Percentiles rank a stretch among this genome's conserved stretches.
phyloP scores from a whole-genome alignment of 2,888 invertebrate genomes.

The Aleiodes leptofemur region DNA sequence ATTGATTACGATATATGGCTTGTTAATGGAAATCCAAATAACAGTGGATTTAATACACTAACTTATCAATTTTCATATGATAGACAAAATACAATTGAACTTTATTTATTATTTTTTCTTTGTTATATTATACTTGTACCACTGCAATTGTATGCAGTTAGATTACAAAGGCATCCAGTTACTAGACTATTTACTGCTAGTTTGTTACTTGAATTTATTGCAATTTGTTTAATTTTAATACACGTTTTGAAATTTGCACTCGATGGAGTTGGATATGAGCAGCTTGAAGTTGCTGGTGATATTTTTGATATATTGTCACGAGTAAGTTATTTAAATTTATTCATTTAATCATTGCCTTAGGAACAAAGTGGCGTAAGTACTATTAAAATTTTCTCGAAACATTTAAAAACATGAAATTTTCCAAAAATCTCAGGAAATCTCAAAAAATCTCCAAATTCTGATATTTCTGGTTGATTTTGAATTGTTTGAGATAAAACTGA shows the following conservation, averaged over 20 bases:
- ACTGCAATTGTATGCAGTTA: slow-evolving; percentile 93
- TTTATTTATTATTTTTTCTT: slow-evolving; percentile 91
- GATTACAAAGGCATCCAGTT: slow-evolving; percentile 92
- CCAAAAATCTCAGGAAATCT: too few relatives aligned
- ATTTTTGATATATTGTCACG: slow-evolving; percentile 94
- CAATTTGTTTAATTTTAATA: slow-evolving; percentile 89
- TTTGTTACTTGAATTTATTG: slow-evolving; percentile 89
- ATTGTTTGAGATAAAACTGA: too few relatives aligned
- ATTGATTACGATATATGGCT: slow-evolving; percentile 95
- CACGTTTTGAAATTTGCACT: slow-evolving; percentile 93
- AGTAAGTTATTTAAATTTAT: slow-evolving; percentile 76
- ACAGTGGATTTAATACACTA: slow-evolving; percentile 89
- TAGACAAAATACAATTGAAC: slow-evolving; percentile 92
- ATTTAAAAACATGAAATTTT: too few relatives aligned
- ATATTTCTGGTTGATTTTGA: too few relatives aligned
- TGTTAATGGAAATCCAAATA: slow-evolving; percentile 96
- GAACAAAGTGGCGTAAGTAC: too few relatives aligned
- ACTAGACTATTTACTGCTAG: slow-evolving; percentile 93
- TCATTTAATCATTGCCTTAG: not conserved
- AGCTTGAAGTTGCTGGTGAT: slow-evolving; percentile 91
- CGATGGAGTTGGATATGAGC: slow-evolving; percentile 91
- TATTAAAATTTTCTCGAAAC: too few relatives aligned
- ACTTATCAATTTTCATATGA: slow-evolving; percentile 98
- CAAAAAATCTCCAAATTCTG: too few relatives aligned
- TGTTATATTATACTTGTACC: slow-evolving; percentile 91